Percentiles rank a stretch among this genome's conserved stretches.
phyloP scores from a whole-genome alignment of 1,140 invertebrate genomes.

The Drosophila subobscura region DNA sequence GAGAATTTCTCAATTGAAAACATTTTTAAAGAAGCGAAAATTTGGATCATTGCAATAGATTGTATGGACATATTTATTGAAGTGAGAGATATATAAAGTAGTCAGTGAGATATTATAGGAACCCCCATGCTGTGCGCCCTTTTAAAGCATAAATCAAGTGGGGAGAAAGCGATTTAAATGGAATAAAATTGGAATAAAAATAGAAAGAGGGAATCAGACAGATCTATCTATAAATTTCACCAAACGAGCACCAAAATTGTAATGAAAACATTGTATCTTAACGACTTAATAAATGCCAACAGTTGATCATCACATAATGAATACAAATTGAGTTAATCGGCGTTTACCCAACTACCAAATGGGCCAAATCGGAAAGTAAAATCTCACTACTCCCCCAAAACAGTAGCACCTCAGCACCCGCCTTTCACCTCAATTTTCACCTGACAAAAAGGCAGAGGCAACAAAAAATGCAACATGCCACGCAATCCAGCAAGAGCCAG shows the following conservation, averaged over 20 bases:
- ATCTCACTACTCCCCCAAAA: slow-evolving; percentile 43
- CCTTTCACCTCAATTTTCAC: slow-evolving; percentile 68
- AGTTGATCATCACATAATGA: slow-evolving; percentile 12
- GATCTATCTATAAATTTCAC: neutral
- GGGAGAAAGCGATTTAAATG: neutral
- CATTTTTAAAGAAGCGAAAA: slow-evolving; percentile 29
- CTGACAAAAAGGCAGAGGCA: slow-evolving; percentile 54
- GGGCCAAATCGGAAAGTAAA: slow-evolving; percentile 44
- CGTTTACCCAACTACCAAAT: slow-evolving; percentile 42
- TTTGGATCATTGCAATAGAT: slow-evolving; percentile 29
- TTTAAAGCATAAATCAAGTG: neutral
- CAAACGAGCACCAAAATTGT: neutral
- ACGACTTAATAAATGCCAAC: slow-evolving; percentile 11
- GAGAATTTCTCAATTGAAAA: slow-evolving; percentile 27
- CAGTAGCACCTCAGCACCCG: slow-evolving; percentile 46
- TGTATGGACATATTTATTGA: slow-evolving; percentile 28
- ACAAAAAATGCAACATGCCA: slow-evolving; percentile 48
- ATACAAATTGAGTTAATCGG: slow-evolving; percentile 24
- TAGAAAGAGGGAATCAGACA: neutral
- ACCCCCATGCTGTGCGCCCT: no score
- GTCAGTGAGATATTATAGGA: slow-evolving; percentile 1
- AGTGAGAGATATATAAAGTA: slow-evolving; percentile 16
- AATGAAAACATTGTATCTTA: neutral
- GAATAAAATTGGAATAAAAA: neutral
- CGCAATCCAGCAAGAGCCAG: slow-evolving; percentile 19